A percentile compares a stretch with the other conserved stretches of the same genome.
Evolutionary conservation across 2,888 invertebrate genomes (phyloP).

Genomic region (Hipparchia sbordonii): DNA sequence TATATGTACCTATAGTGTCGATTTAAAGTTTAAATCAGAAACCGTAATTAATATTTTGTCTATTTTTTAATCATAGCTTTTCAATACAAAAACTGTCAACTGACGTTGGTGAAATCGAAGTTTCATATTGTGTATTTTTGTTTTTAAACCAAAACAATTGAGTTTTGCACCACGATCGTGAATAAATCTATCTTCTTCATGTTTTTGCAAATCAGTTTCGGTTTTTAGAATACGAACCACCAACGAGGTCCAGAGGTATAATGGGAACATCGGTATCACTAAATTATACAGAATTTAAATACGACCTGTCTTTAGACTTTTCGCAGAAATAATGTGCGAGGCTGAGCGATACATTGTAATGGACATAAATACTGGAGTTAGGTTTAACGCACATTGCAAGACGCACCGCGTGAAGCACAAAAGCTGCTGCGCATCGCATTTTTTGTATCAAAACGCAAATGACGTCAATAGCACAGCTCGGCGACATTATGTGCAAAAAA

Average conservation of each 20-base stretch:
- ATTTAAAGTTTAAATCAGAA: too few species aligned
- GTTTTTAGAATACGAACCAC: not conserved
- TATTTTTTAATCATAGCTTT: too few species aligned
- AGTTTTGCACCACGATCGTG: too few species aligned
- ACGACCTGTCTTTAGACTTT: conserved; percentile 5
- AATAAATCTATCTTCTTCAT: too few species aligned
- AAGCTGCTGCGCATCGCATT: not conserved
- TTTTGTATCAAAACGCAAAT: not conserved
- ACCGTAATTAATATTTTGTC: too few species aligned
- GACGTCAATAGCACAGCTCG: not conserved
- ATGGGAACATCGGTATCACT: not conserved
- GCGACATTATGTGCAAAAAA: too few species aligned
- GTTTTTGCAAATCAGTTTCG: not conserved
- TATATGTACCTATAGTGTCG: too few species aligned
- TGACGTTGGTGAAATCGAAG: too few species aligned
- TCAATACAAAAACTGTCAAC: too few species aligned
- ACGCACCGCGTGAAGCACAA: not conserved
- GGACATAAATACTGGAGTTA: conserved; percentile 21
- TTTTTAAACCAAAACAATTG: too few species aligned
- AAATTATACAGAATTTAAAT: conserved; percentile 4
- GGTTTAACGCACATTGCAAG: not conserved
- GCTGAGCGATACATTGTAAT: conserved; percentile 25
- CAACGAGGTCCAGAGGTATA: not conserved
- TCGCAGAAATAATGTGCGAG: conserved; percentile 7
- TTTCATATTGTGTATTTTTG: too few species aligned